Conservation (phyloP, 2,888 invertebrate genomes). For the Rutpela maculata region DNA sequence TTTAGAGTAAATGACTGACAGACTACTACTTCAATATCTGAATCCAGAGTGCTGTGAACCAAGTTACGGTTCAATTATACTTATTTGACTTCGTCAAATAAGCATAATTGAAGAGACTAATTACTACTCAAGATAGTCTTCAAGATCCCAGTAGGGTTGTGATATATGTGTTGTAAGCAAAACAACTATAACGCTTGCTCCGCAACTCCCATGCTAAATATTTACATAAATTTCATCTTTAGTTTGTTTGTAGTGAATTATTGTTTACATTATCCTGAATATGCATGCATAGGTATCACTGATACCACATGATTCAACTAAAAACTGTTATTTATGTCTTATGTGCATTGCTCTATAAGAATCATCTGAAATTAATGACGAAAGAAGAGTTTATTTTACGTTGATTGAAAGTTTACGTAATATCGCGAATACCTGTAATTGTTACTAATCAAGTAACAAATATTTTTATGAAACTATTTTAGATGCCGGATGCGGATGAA, state of each 20-base stretch:
- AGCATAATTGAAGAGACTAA: background rate
- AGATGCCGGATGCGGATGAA: too few species aligned
- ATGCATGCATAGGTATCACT: constrained; percentile 23
- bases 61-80: background rate
- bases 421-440: background rate
- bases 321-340: background rate
- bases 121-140: constrained; percentile 11
- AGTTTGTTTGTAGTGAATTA: constrained; percentile 42
- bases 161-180: constrained; percentile 36
- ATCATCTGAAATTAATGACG: background rate
- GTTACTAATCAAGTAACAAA: too few species aligned
- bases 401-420: too few species aligned
- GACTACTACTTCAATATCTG: too few species aligned
- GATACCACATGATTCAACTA: constrained; percentile 7
- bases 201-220: constrained; percentile 43
- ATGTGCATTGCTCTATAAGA: background rate
- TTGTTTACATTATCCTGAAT: constrained; percentile 30
- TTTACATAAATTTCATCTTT: constrained; percentile 43
- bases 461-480: too few species aligned
- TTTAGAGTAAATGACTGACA: too few species aligned
- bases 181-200: constrained; percentile 36
- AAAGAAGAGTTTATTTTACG: background rate
- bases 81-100: background rate
- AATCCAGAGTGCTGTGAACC: background rate
- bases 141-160: constrained; percentile 26